Percentiles rank a stretch among this genome's conserved stretches.
Evolutionary conservation across 2,797 vertebrate genomes (phyloP).

Genomic region (Phataginus tetradactyla): DNA sequence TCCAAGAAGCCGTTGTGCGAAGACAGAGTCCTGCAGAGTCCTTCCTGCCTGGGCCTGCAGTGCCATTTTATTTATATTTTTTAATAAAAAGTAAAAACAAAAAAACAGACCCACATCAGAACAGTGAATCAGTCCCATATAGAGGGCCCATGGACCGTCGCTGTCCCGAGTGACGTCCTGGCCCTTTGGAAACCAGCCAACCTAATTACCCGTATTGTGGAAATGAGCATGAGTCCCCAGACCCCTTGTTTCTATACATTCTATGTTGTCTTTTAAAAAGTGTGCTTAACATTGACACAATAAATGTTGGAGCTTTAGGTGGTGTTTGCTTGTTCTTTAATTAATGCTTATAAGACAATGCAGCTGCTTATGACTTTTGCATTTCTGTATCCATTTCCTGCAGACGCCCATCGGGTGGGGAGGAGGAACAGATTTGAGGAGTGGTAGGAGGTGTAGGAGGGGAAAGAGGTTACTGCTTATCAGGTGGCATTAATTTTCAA

Average conservation of each 20-base stretch:
- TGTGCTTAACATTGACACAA: conserved; percentile 87
- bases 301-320: conserved; percentile 91
- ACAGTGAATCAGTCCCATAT: conserved; percentile 78
- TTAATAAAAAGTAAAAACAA: conserved; percentile 87
- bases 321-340: conserved; percentile 87
- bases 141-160: conserved; percentile 78
- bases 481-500: conserved; percentile 56
- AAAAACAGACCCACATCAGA: conserved; percentile 77
- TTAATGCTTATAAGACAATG: conserved; percentile 79
- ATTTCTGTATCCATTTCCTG: conserved; percentile 58
- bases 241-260: conserved; percentile 84
- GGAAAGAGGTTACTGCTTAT: conserved; percentile 55
- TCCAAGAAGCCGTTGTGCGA: conserved; percentile 82
- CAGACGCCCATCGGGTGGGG: conserved; percentile 6
- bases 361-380: conserved; percentile 73
- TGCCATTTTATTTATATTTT: conserved; percentile 91
- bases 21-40: conserved; percentile 84
- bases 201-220: conserved; percentile 77
- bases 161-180: conserved; percentile 73
- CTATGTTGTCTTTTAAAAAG: conserved; percentile 85
- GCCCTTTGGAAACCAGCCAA: conserved; percentile 83
- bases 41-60: conserved; percentile 84
- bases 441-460: conserved; percentile 29
- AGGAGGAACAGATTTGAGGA: conserved; percentile 41
- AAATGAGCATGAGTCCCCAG: conserved; percentile 78